Conservation (phyloP, 2,113 vertebrate species). For the Lipotes vexillifer region DNA sequence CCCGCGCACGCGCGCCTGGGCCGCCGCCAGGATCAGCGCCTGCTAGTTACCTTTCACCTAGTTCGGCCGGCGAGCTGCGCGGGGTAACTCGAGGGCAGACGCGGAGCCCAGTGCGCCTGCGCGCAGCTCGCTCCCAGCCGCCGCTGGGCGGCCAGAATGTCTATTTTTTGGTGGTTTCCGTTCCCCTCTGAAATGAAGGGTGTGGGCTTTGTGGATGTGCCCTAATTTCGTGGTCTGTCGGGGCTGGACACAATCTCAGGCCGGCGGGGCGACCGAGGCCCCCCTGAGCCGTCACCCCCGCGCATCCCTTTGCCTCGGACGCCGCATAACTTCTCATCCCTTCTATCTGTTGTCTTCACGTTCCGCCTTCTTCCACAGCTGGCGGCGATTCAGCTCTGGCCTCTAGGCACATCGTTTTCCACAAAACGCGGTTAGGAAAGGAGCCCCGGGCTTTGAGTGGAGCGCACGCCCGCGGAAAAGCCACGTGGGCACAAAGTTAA, state of each 20-base stretch:
- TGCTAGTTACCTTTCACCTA: constrained; percentile 79
- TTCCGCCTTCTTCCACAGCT: background rate
- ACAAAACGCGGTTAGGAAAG: background rate
- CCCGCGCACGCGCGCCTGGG: background rate
- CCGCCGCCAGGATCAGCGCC: constrained; percentile 17
- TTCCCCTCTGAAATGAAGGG: background rate
- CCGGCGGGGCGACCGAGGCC: background rate
- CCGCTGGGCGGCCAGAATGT: fast-evolving
- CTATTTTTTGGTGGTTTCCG: background rate
- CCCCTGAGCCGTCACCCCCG: background rate
- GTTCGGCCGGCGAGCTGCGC: background rate
- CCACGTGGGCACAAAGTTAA: background rate
- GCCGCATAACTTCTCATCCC: fast-evolving
- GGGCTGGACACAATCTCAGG: background rate
- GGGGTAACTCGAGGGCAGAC: constrained; percentile 78
- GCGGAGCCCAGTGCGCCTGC: constrained; percentile 46
- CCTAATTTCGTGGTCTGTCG: background rate
- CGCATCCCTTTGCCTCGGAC: background rate
- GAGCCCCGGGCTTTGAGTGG: background rate
- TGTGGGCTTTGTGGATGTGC: background rate
- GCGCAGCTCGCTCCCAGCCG: background rate
- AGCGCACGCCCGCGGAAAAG: background rate
- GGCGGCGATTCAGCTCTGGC: background rate
- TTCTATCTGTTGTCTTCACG: background rate
- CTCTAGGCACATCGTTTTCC: too few species aligned